Conservation (phyloP, 1,140 invertebrate genomes). For the Drosophila novamexicana region DNA sequence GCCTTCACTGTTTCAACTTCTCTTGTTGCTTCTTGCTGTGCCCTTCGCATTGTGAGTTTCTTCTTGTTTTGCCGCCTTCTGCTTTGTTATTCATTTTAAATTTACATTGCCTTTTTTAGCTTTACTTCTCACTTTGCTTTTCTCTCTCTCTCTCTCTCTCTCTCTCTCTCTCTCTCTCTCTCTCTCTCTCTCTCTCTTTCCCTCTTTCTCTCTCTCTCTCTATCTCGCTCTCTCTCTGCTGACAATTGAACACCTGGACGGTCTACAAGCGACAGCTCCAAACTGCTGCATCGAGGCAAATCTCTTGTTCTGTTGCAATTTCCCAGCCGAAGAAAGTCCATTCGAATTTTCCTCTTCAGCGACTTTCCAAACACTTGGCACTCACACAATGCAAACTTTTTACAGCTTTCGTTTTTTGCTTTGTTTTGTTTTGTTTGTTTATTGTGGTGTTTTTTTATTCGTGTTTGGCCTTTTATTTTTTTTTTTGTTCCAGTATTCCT, state of each 20-base stretch:
- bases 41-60: not conserved
- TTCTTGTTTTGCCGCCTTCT: not conserved
- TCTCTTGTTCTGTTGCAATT: not conserved
- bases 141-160: not conserved
- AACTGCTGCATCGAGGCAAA: not conserved
- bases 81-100: not conserved
- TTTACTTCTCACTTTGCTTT: not conserved
- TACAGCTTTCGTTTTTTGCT: conserved; percentile 17
- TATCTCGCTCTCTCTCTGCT: too few relatives aligned
- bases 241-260: not conserved
- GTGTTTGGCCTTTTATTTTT: conserved; percentile 8
- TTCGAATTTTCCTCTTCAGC: conserved; percentile 52
- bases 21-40: not conserved
- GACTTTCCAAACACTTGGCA: conserved; percentile 27
- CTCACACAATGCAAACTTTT: conserved; percentile 33
- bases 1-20: not conserved
- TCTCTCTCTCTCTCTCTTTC: not conserved
- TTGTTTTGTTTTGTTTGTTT: conserved; percentile 6
- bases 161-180: too few relatives aligned
- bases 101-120: too few relatives aligned
- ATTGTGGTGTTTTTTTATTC: conserved; percentile 13
- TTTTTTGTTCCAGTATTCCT: conserved; percentile 29
- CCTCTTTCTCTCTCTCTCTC: not conserved
- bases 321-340: conserved; percentile 32
- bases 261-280: not conserved